phyloP scores from a whole-genome alignment of 2,888 invertebrate genomes.

The Stratiomys singularior region DNA sequence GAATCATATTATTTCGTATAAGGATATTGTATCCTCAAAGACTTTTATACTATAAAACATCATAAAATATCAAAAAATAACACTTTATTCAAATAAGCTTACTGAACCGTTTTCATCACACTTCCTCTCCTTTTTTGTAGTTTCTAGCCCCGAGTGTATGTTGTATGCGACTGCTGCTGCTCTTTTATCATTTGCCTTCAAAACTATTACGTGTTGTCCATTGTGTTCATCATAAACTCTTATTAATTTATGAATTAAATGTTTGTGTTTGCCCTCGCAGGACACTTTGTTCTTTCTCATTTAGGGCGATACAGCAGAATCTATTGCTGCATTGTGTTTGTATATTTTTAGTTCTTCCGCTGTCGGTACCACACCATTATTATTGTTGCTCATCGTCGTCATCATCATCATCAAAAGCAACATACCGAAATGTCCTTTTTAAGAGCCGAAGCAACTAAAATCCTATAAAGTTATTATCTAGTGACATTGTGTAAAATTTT shows the following conservation, averaged over 20 bases:
- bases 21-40: no score
- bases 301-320: not conserved
- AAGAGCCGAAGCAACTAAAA: not conserved
- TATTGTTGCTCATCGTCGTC: not conserved
- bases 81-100: no score
- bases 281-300: constrained; percentile 12
- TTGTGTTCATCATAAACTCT: constrained; percentile 11
- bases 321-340: not conserved
- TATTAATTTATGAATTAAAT: constrained; percentile 37
- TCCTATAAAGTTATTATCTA: constrained; percentile 31
- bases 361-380: no score
- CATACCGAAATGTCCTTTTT: constrained; percentile 19
- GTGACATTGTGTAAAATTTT: constrained; percentile 5
- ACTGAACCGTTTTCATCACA: constrained; percentile 27
- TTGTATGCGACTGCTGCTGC: not conserved
- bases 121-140: constrained; percentile 26
- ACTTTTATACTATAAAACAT: no score
- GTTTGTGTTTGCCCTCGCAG: constrained; percentile 16
- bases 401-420: not conserved
- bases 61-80: no score
- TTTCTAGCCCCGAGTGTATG: constrained; percentile 8
- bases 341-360: constrained; percentile 19
- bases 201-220: constrained; percentile 16
- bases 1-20: no score
- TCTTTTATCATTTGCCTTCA: not conserved